Conservation (phyloP, 2,113 vertebrate species). For the Pseudorectes ferrugineus region DNA sequence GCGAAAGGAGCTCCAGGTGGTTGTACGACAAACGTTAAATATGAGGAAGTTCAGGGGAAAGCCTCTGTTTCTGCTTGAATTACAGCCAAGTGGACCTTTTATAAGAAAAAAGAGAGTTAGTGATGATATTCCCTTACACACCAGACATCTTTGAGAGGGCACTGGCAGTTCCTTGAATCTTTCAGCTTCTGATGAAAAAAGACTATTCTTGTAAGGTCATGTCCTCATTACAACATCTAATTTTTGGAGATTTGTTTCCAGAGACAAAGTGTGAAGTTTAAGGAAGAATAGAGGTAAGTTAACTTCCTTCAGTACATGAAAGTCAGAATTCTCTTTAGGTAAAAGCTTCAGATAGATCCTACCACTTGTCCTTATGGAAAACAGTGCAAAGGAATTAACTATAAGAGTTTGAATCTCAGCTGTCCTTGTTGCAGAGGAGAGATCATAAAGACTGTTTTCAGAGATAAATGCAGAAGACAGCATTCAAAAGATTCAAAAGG, state of each 20-base stretch:
- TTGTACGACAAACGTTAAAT: not conserved
- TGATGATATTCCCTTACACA: not conserved
- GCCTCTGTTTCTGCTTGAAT: not conserved
- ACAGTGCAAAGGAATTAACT: slow-evolving; percentile 10
- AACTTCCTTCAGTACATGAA: slow-evolving; percentile 33
- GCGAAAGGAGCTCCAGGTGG: not conserved
- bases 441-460: slow-evolving; percentile 43
- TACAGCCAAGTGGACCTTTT: not conserved
- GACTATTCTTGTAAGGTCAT: not conserved
- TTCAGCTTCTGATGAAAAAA: slow-evolving; percentile 5
- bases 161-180: not conserved
- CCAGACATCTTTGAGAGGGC: not conserved
- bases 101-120: not conserved
- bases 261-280: not conserved
- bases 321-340: slow-evolving; percentile 10
- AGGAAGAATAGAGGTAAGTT: slow-evolving; percentile 8
- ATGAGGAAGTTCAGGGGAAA: not conserved
- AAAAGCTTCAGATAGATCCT: not conserved
- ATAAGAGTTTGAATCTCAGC: slow-evolving; percentile 1
- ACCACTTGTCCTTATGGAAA: slow-evolving; percentile 15
- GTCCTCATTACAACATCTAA: not conserved
- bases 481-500: slow-evolving; percentile 34
- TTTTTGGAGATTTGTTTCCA: slow-evolving; percentile 34
- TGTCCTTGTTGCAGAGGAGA: not conserved
- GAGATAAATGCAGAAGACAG: slow-evolving; percentile 39